Percentiles rank a stretch among this genome's conserved stretches.
Conservation (phyloP, 2,797 vertebrate genomes). For the Pygocentrus nattereri region DNA sequence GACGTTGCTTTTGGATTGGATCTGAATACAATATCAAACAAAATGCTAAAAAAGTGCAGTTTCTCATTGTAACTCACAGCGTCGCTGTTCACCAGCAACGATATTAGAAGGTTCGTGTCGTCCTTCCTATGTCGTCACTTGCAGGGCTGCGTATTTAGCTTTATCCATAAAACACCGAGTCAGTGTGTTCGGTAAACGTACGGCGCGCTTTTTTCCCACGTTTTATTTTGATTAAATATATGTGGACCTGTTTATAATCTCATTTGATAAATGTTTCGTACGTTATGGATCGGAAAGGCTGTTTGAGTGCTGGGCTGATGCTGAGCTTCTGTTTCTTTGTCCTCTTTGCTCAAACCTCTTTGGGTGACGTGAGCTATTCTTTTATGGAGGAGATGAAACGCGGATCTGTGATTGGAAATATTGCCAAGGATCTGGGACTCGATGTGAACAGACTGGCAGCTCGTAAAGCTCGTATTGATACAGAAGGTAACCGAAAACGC, state of each 20-base stretch:
- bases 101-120: background rate
- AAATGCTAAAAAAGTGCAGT: background rate
- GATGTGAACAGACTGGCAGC: constrained; percentile 48
- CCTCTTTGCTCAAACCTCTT: background rate
- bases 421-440: constrained; percentile 29
- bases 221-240: no score
- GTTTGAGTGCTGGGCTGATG: no score
- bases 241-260: no score
- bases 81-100: background rate
- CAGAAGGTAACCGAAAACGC: constrained; percentile 57
- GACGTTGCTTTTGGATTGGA: no score
- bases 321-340: background rate
- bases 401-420: constrained; percentile 61
- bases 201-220: no score
- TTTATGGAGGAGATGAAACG: constrained; percentile 52
- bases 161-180: no score
- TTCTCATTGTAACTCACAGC: background rate
- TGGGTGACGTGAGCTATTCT: constrained; percentile 68
- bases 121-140: background rate
- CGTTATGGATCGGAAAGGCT: no score
- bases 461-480: constrained; percentile 61
- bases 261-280: no score
- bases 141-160: no score
- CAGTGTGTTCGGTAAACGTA: no score
- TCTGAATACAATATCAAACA: no score